phyloP scores from a whole-genome alignment of 2,113 vertebrate species.

The Coracopsis vasa region DNA sequence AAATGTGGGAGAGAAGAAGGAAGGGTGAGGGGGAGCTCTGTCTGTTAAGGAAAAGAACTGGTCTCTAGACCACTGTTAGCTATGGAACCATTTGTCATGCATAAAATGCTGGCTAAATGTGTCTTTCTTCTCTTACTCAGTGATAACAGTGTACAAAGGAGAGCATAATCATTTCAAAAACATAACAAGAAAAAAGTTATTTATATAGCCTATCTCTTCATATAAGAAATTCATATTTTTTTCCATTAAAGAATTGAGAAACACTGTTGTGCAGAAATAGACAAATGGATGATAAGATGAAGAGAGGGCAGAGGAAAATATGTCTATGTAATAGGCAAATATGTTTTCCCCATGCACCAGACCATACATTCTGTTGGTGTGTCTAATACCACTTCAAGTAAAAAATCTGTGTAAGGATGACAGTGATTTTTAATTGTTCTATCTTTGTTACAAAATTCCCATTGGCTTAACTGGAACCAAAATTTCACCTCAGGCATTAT shows the following conservation, averaged over 20 bases:
- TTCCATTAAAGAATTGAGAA: background rate
- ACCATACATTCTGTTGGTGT: background rate
- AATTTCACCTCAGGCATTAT: background rate
- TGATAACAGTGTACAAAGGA: background rate
- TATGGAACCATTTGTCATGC: background rate
- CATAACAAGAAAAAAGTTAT: background rate
- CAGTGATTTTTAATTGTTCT: background rate
- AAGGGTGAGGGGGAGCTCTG: background rate
- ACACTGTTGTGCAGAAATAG: background rate
- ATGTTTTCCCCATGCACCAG: background rate
- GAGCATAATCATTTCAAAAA: background rate
- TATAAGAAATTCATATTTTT: background rate
- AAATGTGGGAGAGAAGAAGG: conserved; percentile 26
- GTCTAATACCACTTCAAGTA: background rate
- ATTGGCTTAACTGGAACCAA: background rate
- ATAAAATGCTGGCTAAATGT: background rate
- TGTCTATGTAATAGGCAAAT: background rate
- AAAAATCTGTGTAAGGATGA: background rate
- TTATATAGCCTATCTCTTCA: background rate
- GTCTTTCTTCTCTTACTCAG: background rate
- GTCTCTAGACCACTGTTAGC: background rate
- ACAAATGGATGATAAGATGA: background rate
- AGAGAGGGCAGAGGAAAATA: background rate
- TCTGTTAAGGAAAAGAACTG: background rate
- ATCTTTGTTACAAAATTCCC: background rate